Evolutionary conservation across 2,113 vertebrate species (phyloP), one percentile per base, ranked within the genome.

Genomic region (Pelmatolapia mariae): DNA sequence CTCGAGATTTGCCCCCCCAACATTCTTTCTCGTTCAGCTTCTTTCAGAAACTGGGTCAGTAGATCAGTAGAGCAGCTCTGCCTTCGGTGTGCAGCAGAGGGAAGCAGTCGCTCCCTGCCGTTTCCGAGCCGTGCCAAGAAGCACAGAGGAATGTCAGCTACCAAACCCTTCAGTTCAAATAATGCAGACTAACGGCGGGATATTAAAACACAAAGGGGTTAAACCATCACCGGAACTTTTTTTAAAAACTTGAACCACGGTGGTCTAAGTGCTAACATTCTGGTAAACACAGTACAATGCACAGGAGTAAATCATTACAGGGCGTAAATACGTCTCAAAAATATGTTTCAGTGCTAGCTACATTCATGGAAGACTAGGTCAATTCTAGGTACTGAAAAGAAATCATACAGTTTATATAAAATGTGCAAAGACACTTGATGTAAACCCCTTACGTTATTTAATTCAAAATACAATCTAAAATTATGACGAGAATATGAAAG

Each of bases 31-130:
- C 38, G 33, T 85, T 40, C 81, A 33, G 86, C 82, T 18, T 52
- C 8, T 52, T 15, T 43, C 15, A 8, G 10, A 81, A 95, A 89
- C 3, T 96, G 86, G 95, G 95, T 96, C 94, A 96, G 95, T 96
- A 52, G 95, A 95, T 89, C 95, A 96, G 91, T 95, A 4, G 93
- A 94, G 90, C 95, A 91, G 71, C 87, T 86, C 29, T 92, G 68
- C 82, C 83, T 11, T 1, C 40, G 1, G 45, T 3, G 78, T 1
- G 24, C 92, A 79, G 87, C 89, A 94, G 95, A 63, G 92, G 93
- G 93, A 43, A 89, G 8, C 1, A 81, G 31, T 18, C 50, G 29
- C 33, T 63, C 26, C 50, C 10, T 6, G 71, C 38, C 12, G 50
- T 11, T 9, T 6, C 45, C 4, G 5, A 82, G 16, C 71, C 18